Evolutionary conservation across 2,888 invertebrate genomes (phyloP), one percentile per base, ranked within the genome.

Genomic region (Lycaena phlaeas): DNA sequence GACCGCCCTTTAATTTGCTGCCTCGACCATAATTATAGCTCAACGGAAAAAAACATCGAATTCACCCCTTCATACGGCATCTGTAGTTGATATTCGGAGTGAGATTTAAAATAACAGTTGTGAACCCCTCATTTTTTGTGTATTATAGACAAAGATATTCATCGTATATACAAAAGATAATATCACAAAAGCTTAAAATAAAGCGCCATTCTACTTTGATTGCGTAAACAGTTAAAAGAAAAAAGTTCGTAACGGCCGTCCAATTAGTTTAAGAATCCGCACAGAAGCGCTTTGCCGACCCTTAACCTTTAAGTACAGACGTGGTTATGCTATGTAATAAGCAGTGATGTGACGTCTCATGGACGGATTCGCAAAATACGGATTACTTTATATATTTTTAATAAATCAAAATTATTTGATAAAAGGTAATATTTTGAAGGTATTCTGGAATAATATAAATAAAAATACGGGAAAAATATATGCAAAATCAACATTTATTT

Each of bases 241-340:
- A 76, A 72, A 78, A 81, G 71, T 74, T 79, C 71, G 73, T 77
- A 79, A 79, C 73, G 70, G 73, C 72, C 71, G 68, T 74, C 76
- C 81, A 82, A 79, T 81, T 81, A 78, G 72, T 76, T 74, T 75
- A 76, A 78, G 79, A 78, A 73, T 74, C 77, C 72, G 66, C 75
- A 68, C 82, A 79, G 78, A 81, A 79, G 81, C 68, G 76, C 70
- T 76, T 70, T 69, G 66, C 59, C 72, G 75, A 66, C 76, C 78
- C 78, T 74, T 76, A 75, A n/a, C n/a, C n/a, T n/a, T n/a, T n/a
- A n/a, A n/a, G n/a, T n/a, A n/a, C n/a, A n/a, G n/a, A n/a, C n/a
- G n/a, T n/a, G n/a, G n/a, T n/a, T n/a, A n/a, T n/a, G n/a, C n/a
- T n/a, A n/a, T n/a, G n/a, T n/a, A n/a, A n/a, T n/a, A n/a, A n/a